phyloP scores from a whole-genome alignment of 2,113 vertebrate species.

The Formicarius rufipectus region DNA sequence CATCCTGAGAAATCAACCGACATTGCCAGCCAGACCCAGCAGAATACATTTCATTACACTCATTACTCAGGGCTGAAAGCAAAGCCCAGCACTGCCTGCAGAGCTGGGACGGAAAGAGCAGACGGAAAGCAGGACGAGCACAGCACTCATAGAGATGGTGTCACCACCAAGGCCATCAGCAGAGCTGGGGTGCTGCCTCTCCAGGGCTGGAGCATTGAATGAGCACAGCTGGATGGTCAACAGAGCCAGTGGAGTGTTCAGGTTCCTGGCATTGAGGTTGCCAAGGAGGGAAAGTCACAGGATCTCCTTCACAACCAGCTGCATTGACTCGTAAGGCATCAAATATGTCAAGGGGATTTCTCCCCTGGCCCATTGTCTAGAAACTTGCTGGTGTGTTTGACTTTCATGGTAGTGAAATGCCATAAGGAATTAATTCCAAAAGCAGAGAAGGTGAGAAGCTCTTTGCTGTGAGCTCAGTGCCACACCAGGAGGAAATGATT shows the following conservation, averaged over 20 bases:
- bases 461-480: neutral
- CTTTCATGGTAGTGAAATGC: neutral
- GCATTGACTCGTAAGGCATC: neutral
- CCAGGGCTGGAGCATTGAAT: neutral
- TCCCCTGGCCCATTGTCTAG: neutral
- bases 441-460: neutral
- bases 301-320: neutral
- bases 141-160: accelerated
- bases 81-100: neutral
- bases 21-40: accelerated
- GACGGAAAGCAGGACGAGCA: neutral
- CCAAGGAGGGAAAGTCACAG: neutral
- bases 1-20: neutral
- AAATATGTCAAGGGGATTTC: neutral
- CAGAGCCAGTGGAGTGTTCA: neutral
- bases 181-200: neutral
- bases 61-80: neutral
- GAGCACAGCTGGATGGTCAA: accelerated
- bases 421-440: neutral
- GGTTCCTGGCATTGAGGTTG: neutral
- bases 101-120: neutral
- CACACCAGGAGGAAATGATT: neutral
- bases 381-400: neutral
- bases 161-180: neutral
- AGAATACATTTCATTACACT: neutral